phyloP scores from a whole-genome alignment of 2,113 vertebrate species.

The Leiothrix lutea region DNA sequence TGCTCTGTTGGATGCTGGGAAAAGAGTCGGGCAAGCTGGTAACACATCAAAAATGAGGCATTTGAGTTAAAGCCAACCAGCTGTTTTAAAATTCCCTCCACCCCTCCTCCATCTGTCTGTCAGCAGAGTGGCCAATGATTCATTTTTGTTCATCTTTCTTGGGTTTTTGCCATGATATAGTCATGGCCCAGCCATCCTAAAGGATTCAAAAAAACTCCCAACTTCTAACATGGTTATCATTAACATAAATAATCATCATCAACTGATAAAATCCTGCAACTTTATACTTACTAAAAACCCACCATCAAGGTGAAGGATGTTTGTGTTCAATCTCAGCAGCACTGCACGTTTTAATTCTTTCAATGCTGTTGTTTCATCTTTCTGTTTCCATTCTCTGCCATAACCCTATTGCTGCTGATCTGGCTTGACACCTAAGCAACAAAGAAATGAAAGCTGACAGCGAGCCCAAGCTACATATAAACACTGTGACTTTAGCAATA shows the following conservation, averaged over 20 bases:
- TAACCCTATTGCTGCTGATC: background rate
- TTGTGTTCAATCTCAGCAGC: background rate
- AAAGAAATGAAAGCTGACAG: background rate
- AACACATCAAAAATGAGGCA: background rate
- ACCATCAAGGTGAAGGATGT: background rate
- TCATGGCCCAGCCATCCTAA: background rate
- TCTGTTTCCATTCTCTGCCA: background rate
- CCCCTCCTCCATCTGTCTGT: background rate
- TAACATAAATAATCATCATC: background rate
- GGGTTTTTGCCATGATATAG: background rate
- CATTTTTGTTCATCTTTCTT: background rate
- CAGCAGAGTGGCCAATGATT: background rate
- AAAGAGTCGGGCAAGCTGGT: background rate
- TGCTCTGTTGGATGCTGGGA: background rate
- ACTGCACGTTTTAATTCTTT: background rate
- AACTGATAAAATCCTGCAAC: background rate
- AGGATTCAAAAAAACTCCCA: background rate
- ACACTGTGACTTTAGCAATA: background rate
- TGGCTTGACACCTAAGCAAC: background rate
- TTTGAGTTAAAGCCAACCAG: background rate
- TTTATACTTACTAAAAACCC: background rate
- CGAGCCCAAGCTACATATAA: background rate
- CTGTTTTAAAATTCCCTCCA: background rate
- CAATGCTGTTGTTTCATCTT: background rate
- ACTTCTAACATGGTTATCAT: fast-evolving